Evolutionary conservation across 2,888 invertebrate genomes (phyloP), one percentile per base, ranked within the genome.

Genomic region (Digitonthophagus gazella): DNA sequence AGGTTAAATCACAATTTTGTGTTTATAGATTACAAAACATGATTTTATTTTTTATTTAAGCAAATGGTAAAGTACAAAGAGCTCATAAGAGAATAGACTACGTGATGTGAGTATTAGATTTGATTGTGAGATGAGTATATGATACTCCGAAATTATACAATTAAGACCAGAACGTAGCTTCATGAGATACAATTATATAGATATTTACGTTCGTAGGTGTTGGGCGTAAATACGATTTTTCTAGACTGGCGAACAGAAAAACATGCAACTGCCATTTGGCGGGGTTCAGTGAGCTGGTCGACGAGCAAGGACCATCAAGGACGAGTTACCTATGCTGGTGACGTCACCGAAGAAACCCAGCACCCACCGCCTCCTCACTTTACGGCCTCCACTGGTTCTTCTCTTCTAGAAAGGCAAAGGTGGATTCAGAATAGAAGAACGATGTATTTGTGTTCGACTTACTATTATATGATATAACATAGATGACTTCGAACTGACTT

Each of bases 281-380:
- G 64, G 65, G 70, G 70, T 70, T 70, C 70, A 70, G 61, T 70
- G 70, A 58, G 67, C 67, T 58, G 28, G 28, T 44, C 28, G 28
- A 5, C 28, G 28, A 44, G 67, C 70, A 70, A 70, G 70, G 70
- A 67, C 70, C 65, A 70, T 61, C 70, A 70, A 70, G 70, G 70
- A 70, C 70, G 70, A 67, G 54, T 67, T 70, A 67, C 67, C 67
- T 65, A 70, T 67, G 65, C 67, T 8, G 65, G 61, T 69, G 70
- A 67, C 70, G 65, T 69, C 69, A 69, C 63, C 54, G 16, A 54
- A 22, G 58, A 28, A 22, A 18, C 14, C 67, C 55, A 19, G n/a
- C 18, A 61, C 18, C 18, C n/a, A 20, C 19, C 61, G 61, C 57
- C 61, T 19, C 61, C 14, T 61, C 61, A 19, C 6, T 61, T 61